Evolutionary conservation across 2,113 vertebrate species (phyloP), one percentile per base, ranked within the genome.

Genomic region (Lampris megalopsis): DNA sequence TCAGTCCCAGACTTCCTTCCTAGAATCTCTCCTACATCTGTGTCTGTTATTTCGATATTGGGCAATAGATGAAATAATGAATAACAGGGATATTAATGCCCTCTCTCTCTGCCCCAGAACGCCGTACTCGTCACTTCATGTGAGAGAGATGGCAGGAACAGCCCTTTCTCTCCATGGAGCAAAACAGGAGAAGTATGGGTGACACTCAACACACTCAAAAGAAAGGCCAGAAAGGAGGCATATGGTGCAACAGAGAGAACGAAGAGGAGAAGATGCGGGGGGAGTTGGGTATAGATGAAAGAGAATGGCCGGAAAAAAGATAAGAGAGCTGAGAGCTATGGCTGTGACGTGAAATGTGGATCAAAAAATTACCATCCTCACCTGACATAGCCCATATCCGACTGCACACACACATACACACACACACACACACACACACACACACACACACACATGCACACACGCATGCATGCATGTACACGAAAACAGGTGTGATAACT

Each of bases 161-260:
- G 85, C 75, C 82, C 69, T 71, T 36, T 61, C 38, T 42, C 40
- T 42, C 9, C 13, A 78, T 61, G 80, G 75, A 68, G 59, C 10
- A 65, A 79, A 70, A 70, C 68, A 9, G 52, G 56, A 76, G 76
- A 24, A 2, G 13, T 59, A 87, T 88, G 84, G 65, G 43, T 90
- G 90, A 88, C 40, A 54, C 36, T 57, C 83, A 89, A 78, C 66
- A 72, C 75, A 88, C 87, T 88, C 81, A 80, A 70, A 66, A 75
- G 72, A 76, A 43, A 59, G 69, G 77, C 53, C 45, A 71, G 48
- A 59, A 10, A 35, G 10, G 61, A 24, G 5, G 57, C 56, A 52
- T 43, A 47, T 5, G 35, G 45, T 11, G 57, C 58, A 10, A 41
- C 57, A 41, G 49, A 68, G 60, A 35, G 49, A 47, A 54, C 48